Percentiles rank a stretch among this genome's conserved stretches.
These are phyloP conservation scores for Leptinotarsa rubiginosa DNA, from an alignment of 2,888 invertebrate species.

Conservation along the genomic window DNA sequence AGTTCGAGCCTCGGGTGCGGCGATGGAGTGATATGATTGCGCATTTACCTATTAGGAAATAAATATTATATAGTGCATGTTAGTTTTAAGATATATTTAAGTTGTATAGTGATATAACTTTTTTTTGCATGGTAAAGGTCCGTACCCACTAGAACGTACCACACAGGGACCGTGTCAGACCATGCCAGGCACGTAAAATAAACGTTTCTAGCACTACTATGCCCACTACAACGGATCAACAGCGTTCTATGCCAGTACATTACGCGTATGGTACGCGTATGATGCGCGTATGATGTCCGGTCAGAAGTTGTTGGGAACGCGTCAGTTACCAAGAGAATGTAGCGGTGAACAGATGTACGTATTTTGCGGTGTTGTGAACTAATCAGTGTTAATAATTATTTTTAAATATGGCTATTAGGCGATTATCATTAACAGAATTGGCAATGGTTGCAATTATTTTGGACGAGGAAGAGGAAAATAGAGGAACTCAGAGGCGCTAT, in stretches of 20 bases:
- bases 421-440: conserved; percentile 25
- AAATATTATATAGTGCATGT: too few species aligned
- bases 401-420: conserved; percentile 22
- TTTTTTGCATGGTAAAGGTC: too few species aligned
- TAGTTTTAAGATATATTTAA: too few species aligned
- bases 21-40: too few species aligned
- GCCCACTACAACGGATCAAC: conserved; percentile 26
- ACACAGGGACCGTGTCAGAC: conserved; percentile 13
- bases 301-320: not conserved
- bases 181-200: conserved; percentile 15
- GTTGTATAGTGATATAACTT: too few species aligned
- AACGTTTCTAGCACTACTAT: not conserved
- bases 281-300: conserved; percentile 15
- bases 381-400: too few species aligned
- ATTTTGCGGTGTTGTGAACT: too few species aligned
- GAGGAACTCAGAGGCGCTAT: conserved; percentile 20
- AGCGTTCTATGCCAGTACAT: conserved; percentile 17
- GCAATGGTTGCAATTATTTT: too few species aligned
- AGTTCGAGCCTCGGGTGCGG: too few species aligned
- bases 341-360: too few species aligned
- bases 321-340: too few species aligned
- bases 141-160: not conserved
- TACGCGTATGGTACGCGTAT: conserved; percentile 21
- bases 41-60: too few species aligned
- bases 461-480: conserved; percentile 30